phyloP scores from a whole-genome alignment of 2,797 vertebrate genomes.

The Erethizon dorsatum region DNA sequence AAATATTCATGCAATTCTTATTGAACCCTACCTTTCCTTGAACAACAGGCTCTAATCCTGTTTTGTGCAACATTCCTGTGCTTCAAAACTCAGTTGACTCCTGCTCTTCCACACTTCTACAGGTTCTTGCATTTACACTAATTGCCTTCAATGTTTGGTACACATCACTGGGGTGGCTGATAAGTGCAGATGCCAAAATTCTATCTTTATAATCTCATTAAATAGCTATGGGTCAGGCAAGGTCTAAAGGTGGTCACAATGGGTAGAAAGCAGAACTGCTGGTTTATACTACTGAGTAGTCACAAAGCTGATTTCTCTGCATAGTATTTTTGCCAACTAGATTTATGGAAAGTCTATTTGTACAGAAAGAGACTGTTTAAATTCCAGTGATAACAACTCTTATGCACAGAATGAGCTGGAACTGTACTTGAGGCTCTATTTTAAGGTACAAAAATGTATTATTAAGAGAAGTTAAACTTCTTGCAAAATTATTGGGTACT shows the following conservation, averaged over 20 bases:
- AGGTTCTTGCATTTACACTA: not conserved
- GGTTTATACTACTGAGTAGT: not conserved
- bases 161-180: not conserved
- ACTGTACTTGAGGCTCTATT: not conserved
- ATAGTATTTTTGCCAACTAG: not conserved
- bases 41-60: not conserved
- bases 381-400: slow-evolving; percentile 19
- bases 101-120: not conserved
- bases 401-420: not conserved
- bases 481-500: not conserved
- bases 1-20: not conserved
- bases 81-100: not conserved
- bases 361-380: not conserved
- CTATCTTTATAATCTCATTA: not conserved
- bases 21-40: slow-evolving; percentile 15
- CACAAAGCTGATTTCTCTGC: not conserved
- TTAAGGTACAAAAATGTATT: slow-evolving; percentile 1
- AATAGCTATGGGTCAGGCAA: not conserved
- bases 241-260: not conserved
- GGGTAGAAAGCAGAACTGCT: not conserved
- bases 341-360: not conserved
- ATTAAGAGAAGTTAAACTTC: not conserved
- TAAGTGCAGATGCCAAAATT: not conserved
- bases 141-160: not conserved
- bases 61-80: slow-evolving; percentile 24